Base-by-base conservation (phyloP, 2,797 vertebrate species). In the Tachyglossus aculeatus region DNA sequence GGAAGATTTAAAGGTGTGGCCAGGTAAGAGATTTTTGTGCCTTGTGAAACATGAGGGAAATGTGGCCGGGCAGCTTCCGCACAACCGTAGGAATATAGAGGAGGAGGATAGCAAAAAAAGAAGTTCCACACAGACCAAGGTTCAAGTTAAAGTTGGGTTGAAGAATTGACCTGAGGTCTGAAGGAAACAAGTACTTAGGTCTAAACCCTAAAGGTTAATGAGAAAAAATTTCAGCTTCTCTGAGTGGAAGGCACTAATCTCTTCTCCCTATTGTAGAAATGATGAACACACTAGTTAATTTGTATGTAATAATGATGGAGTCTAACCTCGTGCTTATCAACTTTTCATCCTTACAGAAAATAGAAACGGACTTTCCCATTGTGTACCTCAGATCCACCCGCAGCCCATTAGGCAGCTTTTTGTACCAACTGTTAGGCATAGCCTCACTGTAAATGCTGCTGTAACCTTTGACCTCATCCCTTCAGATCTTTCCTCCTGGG, bases 231-330 rank as follows among this genome's bases (percentile, higher is more conserved):
- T 13, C 41, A 32, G 4, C 34, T 50, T 52, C 58, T 70, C n/a
- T 22, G 47, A 43, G n/a, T n/a, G 41, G 5, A 22, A 15, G 24
- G 34, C 25, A 21, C 12, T 12, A 24, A 16, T 21, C 31, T 43
- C 37, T 80, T 74, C 74, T 51, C 16, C 57, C n/a, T 18, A 13
- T 52, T 58, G 16, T 45, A 60, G 47, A 73, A 44, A 67, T 69
- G 71, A 61, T 51, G 59, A 64, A 62, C 75, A 22, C 57, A 27
- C 53, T 71, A 39, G 69, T 74, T 82, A 72, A 88, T 86, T 77
- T 85, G 74, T 74, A 89, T 88, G 79, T 76, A 87, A 90, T 88
- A 68, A 58, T 64, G 75, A 67, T 77, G 80, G 71, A 80, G 73
- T 56, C 43, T 83, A 81, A 86, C 87, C 88, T 76, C 75, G 32